A percentile compares a stretch with the other conserved stretches of the same genome.
Conservation (phyloP, 2,888 invertebrate genomes). For the Tinea semifulvella region DNA sequence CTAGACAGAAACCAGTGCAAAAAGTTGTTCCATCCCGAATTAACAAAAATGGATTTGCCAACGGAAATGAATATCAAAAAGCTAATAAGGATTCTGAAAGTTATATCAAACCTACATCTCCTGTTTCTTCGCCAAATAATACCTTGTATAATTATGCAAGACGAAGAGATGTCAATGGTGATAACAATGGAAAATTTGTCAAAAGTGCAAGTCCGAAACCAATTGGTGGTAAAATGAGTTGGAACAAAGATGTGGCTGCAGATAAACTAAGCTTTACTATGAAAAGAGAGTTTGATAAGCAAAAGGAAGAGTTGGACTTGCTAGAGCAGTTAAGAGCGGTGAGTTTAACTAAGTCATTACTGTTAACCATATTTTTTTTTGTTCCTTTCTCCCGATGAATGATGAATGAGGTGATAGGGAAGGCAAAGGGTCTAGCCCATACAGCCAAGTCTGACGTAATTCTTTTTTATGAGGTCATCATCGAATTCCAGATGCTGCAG, state of each 20-base stretch:
- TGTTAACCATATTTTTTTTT: no score
- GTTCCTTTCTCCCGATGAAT: no score
- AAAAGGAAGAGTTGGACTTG: slow-evolving; percentile 87
- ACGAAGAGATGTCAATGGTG: slow-evolving; percentile 43
- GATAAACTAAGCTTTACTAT: slow-evolving; percentile 91
- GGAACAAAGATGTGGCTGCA: slow-evolving; percentile 75
- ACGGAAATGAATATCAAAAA: slow-evolving; percentile 46
- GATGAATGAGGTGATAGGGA: no score
- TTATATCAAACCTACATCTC: slow-evolving; percentile 74
- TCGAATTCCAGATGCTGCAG: no score
- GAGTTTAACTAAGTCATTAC: slow-evolving; percentile 19
- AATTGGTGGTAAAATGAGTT: slow-evolving; percentile 65
- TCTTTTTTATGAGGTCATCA: no score
- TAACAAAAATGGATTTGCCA: slow-evolving; percentile 58
- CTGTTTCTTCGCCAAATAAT: slow-evolving; percentile 68
- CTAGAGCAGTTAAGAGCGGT: slow-evolving; percentile 86
- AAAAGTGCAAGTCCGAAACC: slow-evolving; percentile 56
- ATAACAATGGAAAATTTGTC: slow-evolving; percentile 62
- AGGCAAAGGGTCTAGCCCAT: no score
- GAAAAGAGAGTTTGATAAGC: slow-evolving; percentile 90
- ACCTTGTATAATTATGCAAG: slow-evolving; percentile 61
- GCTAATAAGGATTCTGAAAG: slow-evolving; percentile 39
- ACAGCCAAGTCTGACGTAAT: no score
- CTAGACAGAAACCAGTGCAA: slow-evolving; percentile 70
- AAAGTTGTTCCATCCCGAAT: slow-evolving; percentile 81